Conservation (phyloP, 2,113 vertebrate species). For the Colossoma macropomum region DNA sequence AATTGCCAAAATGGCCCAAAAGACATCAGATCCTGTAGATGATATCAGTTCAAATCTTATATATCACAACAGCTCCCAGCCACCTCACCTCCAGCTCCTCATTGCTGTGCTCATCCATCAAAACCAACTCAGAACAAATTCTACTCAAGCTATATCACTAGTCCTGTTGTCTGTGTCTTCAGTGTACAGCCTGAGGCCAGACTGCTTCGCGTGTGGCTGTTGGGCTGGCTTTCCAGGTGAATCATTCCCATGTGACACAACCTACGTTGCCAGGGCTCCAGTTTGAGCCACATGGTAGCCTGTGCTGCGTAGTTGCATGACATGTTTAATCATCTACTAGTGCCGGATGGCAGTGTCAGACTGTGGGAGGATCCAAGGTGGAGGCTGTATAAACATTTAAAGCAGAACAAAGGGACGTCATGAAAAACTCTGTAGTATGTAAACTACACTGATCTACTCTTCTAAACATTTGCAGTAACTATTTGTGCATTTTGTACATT, state of each 20-base stretch:
- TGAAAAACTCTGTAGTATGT: neutral
- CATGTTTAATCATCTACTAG: conserved; percentile 44
- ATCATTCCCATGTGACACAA: conserved; percentile 60
- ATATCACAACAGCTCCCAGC: neutral
- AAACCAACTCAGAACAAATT: neutral
- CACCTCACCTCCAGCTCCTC: conserved; percentile 65
- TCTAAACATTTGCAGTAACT: too few species aligned
- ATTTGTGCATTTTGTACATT: too few species aligned
- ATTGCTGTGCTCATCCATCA: conserved; percentile 61
- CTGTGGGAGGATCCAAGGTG: neutral
- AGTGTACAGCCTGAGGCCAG: neutral
- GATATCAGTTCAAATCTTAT: neutral
- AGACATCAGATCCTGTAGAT: neutral
- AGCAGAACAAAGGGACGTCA: neutral
- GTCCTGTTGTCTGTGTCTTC: neutral
- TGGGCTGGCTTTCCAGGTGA: conserved; percentile 37
- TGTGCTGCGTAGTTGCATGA: conserved; percentile 16
- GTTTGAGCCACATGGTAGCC: conserved; percentile 10
- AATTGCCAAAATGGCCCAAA: too few species aligned
- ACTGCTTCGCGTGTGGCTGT: neutral
- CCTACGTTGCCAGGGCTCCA: conserved; percentile 37
- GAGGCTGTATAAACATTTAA: neutral
- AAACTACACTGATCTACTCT: neutral
- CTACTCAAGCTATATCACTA: neutral
- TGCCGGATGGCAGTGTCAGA: neutral